Evolutionary conservation across 2,113 vertebrate species (phyloP), one percentile per base, ranked within the genome.

Genomic region (Promerops cafer): DNA sequence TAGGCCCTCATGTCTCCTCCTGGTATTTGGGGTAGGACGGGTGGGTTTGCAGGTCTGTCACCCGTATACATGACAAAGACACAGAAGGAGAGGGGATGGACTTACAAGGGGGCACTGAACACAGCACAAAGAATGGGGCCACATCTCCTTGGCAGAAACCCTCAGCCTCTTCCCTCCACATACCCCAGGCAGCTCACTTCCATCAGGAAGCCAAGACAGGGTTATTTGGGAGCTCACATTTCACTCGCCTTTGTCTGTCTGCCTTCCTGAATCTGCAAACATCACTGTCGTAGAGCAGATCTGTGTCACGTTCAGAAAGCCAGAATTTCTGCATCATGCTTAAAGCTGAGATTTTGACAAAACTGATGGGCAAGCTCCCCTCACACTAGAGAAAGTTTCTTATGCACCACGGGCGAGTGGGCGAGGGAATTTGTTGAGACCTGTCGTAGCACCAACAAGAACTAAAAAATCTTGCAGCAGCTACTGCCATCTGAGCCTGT

Each of bases 401-500:
- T 95, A 92, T 95, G 92, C 94, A 92, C 94, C 94, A 95, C 4
- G 80, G 94, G 96, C 88, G 90, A 97, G 96, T 96, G 96, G 96
- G 96, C 93, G 96, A 96, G 93, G 86, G 95, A 96, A 95, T 97
- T 96, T 97, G 96, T 96, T 96, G 96, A 97, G 96, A 97, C 96
- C 96, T 97, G 96, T 95, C 95, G 96, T 96, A 96, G 96, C 96
- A 96, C 93, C 95, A 97, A 97, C 92, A 96, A 97, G 96, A 96
- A 92, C 96, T 95, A 96, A 97, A 97, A 97, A 96, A 96, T 95
- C 94, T 96, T 96, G 95, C 93, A 93, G 92, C 94, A 97, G 96
- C 96, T 96, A 88, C 93, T 96, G 92, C 96, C 96, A 97, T 97
- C 96, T 97, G 96, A 97, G 96, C 96, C 96, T 97, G 96, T 97